Evolutionary conservation across 2,113 vertebrate genomes (phyloP), one percentile per base, ranked within the genome.

Genomic region (Amia ocellicauda): DNA sequence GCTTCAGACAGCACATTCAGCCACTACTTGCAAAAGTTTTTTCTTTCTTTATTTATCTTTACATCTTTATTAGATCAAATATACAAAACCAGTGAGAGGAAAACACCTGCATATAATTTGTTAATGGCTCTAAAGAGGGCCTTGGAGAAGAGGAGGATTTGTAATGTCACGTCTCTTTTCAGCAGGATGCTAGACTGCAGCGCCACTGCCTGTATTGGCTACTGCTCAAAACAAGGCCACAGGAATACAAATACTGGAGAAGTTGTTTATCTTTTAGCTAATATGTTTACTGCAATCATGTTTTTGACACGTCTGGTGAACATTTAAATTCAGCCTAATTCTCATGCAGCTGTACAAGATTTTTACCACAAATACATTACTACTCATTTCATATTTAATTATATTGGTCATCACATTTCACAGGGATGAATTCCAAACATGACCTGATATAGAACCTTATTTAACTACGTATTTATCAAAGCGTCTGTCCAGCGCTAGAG

Each of bases 1-100:
- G 89, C 89, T 86, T 88, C 84, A 87, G 82, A 75, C 93, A 95
- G 93, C 90, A 95, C 89, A 95, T 96, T 95, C 92, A 95, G 90
- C 86, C 82, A 83, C 90, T 84, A 88, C 91, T 80, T 89, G 74
- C 71, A 78, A 77, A 79, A 72, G 60, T 67, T 71, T 67, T 63
- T 65, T 83, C 89, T 87, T 83, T 83, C 78, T 89, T 83, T 88
- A 93, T 84, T 90, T 91, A 91, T 81, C 87, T 90, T 89, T 86
- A 84, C 70, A 69, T 89, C 88, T 92, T 91, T 92, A 90, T 93
- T 90, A 88, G 80, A 85, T 76, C 41, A 49, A 62, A 29, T 64
- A 61, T 27, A 43, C 36, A 43, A 5, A 45, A 69, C 71, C 63
- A 56, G 77, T 68, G 73, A 65, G 72, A 78, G 73, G 67, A 83